Conservation (phyloP, 2,113 vertebrate genomes). For the crab-eating macaque (Macaca fascicularis) region DNA sequence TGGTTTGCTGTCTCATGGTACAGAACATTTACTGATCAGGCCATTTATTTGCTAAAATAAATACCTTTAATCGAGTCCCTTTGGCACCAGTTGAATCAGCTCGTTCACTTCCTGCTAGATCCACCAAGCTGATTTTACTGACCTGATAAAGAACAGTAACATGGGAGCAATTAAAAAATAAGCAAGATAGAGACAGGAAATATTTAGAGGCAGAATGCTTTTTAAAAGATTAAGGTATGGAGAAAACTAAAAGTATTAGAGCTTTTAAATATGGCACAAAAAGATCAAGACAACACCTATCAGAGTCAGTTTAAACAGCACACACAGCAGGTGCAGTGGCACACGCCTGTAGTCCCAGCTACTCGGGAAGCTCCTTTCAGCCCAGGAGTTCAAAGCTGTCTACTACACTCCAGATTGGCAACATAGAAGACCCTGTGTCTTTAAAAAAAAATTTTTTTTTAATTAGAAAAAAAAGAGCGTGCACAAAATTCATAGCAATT, state of each 20-base stretch:
- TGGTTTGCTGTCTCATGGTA: not conserved
- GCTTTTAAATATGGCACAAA: not conserved
- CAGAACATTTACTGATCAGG: not conserved
- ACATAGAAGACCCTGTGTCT: not conserved
- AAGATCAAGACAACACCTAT: not conserved
- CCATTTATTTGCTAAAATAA: slow-evolving; percentile 29
- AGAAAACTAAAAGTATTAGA: slow-evolving; percentile 1
- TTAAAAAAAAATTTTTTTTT: not conserved
- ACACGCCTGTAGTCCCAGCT: not conserved
- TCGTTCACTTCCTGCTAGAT: slow-evolving; percentile 97
- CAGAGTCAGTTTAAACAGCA: not conserved
- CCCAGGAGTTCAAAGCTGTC: not conserved
- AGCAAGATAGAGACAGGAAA: not conserved
- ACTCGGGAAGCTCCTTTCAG: not conserved
- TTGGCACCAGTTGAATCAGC: slow-evolving; percentile 99
- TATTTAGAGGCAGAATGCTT: not conserved
- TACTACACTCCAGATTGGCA: not conserved
- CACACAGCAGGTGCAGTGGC: not conserved
- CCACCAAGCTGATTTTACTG: slow-evolving; percentile 99
- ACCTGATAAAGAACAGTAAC: slow-evolving; percentile 85
- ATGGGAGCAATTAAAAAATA: slow-evolving; percentile 2
- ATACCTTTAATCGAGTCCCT: slow-evolving; percentile 97
- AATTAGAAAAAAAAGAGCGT: not conserved
- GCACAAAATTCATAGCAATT: not conserved
- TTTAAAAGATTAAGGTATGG: not conserved